phyloP scores from a whole-genome alignment of 2,888 invertebrate species.

The Clepsis dumicolana region DNA sequence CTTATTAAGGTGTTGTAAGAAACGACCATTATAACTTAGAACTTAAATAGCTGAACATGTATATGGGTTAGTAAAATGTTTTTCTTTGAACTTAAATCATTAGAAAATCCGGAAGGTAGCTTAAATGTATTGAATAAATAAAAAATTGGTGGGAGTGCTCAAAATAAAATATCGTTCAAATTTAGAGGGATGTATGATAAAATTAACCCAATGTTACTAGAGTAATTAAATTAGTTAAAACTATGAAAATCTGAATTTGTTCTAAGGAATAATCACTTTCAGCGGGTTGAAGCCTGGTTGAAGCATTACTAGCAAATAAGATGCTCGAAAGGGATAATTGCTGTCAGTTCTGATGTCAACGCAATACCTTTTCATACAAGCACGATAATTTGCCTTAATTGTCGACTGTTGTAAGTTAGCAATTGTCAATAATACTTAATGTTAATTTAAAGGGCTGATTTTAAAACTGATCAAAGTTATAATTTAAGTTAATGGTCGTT shows the following conservation, averaged over 20 bases:
- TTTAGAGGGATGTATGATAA: neutral
- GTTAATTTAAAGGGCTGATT: too few relatives aligned
- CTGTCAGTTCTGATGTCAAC: neutral
- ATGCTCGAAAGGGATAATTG: neutral
- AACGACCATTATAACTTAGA: constrained; percentile 19
- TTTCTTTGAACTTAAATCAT: too few relatives aligned
- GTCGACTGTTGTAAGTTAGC: too few relatives aligned
- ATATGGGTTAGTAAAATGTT: neutral
- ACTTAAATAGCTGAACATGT: neutral
- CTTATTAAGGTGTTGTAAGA: constrained; percentile 18
- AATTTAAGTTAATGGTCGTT: constrained; percentile 16
- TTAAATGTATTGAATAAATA: neutral
- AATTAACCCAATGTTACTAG: neutral
- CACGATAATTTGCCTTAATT: too few relatives aligned
- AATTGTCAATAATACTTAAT: too few relatives aligned
- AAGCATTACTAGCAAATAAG: too few relatives aligned
- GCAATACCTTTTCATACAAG: too few relatives aligned
- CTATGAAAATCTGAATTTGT: too few relatives aligned
- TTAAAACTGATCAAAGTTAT: neutral
- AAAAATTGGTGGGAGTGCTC: neutral
- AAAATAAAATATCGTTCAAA: neutral
- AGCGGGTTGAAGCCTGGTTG: too few relatives aligned
- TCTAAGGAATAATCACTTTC: too few relatives aligned
- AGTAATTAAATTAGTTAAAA: neutral
- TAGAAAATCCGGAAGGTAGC: too few relatives aligned